Evolutionary conservation across 2,888 invertebrate genomes (phyloP), one percentile per base, ranked within the genome.

Genomic region (Escarpia spicata): DNA sequence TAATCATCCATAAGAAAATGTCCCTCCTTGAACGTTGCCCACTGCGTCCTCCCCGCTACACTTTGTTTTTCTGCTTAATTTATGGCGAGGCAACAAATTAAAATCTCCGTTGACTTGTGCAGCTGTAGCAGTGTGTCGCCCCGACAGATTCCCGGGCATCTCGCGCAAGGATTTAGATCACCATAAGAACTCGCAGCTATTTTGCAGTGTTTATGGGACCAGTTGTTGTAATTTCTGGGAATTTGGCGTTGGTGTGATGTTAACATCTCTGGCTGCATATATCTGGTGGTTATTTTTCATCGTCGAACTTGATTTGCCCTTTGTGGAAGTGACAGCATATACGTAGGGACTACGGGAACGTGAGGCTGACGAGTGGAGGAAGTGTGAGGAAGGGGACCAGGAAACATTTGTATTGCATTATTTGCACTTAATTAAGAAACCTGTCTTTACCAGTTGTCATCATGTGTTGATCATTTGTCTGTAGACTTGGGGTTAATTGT

Each of bases 221-320:
- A 75, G 75, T 75, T 75, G 75, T 75, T 75, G 26, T 75, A 75
- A 75, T 75, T 75, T 75, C 75, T 75, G 75, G 75, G 75, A 75
- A 75, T 75, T 75, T 75, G 75, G 75, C 26, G 26, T 75, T 26
- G 19, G 75, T 6, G 75, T 75, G 75, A 75, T 6, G 75, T 26
- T 26, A 75, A 75, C 75, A 26, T 75, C 19, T 4, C n/a, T 19
- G 75, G 19, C 75, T 75, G 75, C 26, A 6, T 75, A 75, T 75
- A 75, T 75, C 75, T 75, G 75, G 75, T 75, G 75, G 75, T 75
- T 75, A 75, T 75, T 75, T 75, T 75, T 75, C 75, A 75, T 75
- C 75, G 75, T 75, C 26, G 75, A 75, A 75, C 75, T 75, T 75
- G 75, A 75, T 75, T 75, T 75, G 75, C 75, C 75, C 75, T 75